These are phyloP conservation scores for Enteromius paludinosus DNA, from an alignment of 2,797 vertebrate species.

Conservation along the genomic window DNA sequence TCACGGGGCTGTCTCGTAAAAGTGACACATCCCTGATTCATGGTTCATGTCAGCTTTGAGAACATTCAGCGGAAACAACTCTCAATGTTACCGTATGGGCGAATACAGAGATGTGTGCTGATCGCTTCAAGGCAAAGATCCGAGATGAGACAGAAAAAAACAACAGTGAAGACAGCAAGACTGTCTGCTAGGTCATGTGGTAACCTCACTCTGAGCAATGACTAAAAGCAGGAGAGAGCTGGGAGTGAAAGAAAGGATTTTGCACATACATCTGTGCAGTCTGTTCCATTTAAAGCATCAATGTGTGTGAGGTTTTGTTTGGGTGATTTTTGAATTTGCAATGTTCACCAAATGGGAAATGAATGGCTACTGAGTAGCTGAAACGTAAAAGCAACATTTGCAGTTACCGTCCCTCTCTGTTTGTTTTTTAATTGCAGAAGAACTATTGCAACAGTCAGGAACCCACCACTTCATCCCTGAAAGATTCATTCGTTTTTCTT, in stretches of 20 bases:
- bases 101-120: slow-evolving; percentile 2
- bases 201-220: slow-evolving; percentile 17
- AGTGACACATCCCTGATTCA: slow-evolving; percentile 36
- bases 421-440: not conserved
- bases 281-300: not conserved
- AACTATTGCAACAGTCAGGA: not conserved
- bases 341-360: not conserved
- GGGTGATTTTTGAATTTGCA: not conserved
- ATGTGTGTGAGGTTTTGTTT: not conserved
- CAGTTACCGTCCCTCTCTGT: not conserved
- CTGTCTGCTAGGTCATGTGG: not conserved
- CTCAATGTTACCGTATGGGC: not conserved
- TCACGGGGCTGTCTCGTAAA: slow-evolving; percentile 15
- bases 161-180: slow-evolving; percentile 4
- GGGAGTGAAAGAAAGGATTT: not conserved
- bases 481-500: not conserved
- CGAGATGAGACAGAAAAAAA: not conserved
- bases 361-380: not conserved
- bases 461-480: not conserved
- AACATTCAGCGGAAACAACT: slow-evolving; percentile 21
- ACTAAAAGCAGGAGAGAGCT: not conserved
- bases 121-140: slow-evolving; percentile 23
- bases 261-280: not conserved
- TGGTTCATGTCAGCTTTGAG: slow-evolving; percentile 26
- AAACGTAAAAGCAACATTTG: no score